Conservation (phyloP, 2,797 vertebrate species). For the Spinus pinus region DNA sequence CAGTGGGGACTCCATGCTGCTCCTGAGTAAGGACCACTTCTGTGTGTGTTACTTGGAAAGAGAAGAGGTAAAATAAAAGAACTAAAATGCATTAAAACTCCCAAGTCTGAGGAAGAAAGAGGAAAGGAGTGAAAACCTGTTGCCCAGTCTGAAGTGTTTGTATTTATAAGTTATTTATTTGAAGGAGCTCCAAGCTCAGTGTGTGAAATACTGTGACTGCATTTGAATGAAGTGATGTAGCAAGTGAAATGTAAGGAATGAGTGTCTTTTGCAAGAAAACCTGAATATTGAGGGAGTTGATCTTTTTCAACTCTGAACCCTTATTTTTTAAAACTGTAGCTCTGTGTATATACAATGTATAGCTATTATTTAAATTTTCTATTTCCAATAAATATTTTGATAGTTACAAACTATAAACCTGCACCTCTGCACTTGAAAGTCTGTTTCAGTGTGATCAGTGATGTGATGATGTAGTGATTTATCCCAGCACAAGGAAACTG, state of each 20-base stretch:
- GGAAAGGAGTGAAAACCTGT: neutral
- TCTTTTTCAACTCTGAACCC: neutral
- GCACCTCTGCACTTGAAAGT: neutral
- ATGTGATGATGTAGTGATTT: neutral
- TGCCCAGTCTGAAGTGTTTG: neutral
- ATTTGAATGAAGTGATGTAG: neutral
- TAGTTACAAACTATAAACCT: neutral
- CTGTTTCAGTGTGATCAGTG: neutral
- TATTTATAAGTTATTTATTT: conserved; percentile 36
- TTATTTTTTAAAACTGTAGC: neutral
- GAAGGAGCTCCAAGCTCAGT: neutral
- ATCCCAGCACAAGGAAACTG: neutral
- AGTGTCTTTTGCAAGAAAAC: neutral
- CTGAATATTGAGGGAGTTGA: neutral
- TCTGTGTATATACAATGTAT: conserved; percentile 56
- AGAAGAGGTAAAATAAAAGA: conserved; percentile 48
- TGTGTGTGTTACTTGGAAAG: conserved; percentile 91
- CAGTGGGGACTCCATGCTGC: conserved; percentile 81
- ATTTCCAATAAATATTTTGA: conserved; percentile 65
- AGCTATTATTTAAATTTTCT: conserved; percentile 40
- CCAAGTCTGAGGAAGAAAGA: neutral
- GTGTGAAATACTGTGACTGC: neutral
- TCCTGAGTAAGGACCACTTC: conserved; percentile 90
- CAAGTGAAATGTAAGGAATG: neutral
- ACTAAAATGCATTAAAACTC: neutral